Conservation (phyloP, 1,140 invertebrate genomes). For the Papilio glaucus region DNA sequence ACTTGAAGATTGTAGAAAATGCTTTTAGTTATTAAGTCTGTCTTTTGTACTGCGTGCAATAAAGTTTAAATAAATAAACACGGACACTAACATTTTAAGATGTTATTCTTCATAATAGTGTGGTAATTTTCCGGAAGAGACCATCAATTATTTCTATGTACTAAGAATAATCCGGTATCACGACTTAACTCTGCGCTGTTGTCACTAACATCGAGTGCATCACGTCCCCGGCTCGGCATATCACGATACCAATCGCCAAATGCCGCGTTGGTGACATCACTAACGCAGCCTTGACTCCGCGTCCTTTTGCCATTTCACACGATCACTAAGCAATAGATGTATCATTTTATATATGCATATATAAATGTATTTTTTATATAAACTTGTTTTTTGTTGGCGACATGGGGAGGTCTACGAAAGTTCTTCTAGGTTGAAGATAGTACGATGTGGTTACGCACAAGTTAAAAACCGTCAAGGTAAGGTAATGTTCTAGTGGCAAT, state of each 20-base stretch:
- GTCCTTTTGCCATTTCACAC: conserved; percentile 57
- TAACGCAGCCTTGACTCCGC: conserved; percentile 55
- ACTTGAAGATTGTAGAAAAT: not conserved
- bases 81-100: too few relatives aligned
- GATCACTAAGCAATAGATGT: conserved; percentile 12
- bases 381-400: too few relatives aligned
- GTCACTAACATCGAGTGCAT: conserved; percentile 35
- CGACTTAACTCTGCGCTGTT: not conserved
- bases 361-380: too few relatives aligned
- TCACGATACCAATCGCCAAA: conserved; percentile 63
- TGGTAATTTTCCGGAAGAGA: not conserved
- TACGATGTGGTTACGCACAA: too few relatives aligned
- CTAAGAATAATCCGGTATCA: conserved; percentile 14
- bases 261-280: conserved; percentile 54
- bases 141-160: not conserved
- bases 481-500: too few relatives aligned
- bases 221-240: conserved; percentile 60
- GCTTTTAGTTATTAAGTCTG: not conserved
- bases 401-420: too few relatives aligned
- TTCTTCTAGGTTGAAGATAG: too few relatives aligned
- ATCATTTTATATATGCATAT: conserved; percentile 22
- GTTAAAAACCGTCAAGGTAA: too few relatives aligned
- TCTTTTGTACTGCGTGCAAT: too few relatives aligned
- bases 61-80: too few relatives aligned
- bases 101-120: not conserved